phyloP scores from a whole-genome alignment of 2,888 invertebrate genomes.

The Elegia similella region DNA sequence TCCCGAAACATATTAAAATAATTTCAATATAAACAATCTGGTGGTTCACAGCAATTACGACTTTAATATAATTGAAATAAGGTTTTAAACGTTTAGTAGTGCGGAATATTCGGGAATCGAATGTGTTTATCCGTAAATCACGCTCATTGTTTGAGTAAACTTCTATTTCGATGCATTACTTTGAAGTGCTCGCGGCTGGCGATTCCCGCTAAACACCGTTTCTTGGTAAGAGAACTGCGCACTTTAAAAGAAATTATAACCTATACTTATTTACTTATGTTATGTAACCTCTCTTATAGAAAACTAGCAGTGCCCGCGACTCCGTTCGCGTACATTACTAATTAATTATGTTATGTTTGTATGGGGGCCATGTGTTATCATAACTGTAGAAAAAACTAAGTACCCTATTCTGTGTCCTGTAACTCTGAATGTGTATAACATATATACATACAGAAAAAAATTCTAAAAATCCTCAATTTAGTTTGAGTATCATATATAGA shows the following conservation, averaged over 20 bases:
- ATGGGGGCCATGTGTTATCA: no score
- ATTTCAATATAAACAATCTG: constrained; percentile 27
- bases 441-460: no score
- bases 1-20: constrained; percentile 30
- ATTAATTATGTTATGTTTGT: no score
- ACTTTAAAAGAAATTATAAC: constrained; percentile 30
- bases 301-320: no score
- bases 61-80: constrained; percentile 36
- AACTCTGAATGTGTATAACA: no score
- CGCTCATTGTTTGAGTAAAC: constrained; percentile 75
- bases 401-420: no score
- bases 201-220: constrained; percentile 62
- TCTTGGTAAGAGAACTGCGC: constrained; percentile 61
- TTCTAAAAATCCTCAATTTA: no score
- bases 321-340: no score
- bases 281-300: no score
- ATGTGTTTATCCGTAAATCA: constrained; percentile 77
- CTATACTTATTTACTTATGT: no score
- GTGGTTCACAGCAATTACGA: constrained; percentile 29
- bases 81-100: constrained; percentile 34
- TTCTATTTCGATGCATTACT: constrained; percentile 76
- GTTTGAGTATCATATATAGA: no score
- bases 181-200: constrained; percentile 53
- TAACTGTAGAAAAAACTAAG: no score
- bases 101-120: constrained; percentile 51